Conservation (phyloP, 2,888 invertebrate species). For the Cenopis cana region DNA sequence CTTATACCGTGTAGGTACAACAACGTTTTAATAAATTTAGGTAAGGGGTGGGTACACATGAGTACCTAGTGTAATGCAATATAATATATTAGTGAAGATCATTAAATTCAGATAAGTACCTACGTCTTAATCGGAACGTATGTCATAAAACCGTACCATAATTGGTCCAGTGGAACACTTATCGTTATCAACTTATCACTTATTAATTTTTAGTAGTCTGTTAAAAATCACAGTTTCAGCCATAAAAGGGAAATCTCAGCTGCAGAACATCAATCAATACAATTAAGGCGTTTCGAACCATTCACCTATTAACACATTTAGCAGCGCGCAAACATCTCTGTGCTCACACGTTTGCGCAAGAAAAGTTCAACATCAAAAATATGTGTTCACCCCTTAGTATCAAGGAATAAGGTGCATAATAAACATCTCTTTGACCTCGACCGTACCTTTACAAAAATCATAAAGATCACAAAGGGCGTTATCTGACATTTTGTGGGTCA, state of each 20-base stretch:
- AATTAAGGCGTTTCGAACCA: conserved; percentile 68
- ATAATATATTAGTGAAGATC: too few relatives aligned
- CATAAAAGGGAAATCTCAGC: conserved; percentile 37
- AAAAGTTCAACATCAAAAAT: conserved; percentile 9
- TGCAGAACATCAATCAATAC: conserved; percentile 71
- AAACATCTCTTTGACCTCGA: not conserved
- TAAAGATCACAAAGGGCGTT: conserved; percentile 70
- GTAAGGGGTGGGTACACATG: too few relatives aligned
- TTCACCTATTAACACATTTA: conserved; percentile 75
- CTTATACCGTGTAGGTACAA: too few relatives aligned
- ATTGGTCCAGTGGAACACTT: too few relatives aligned
- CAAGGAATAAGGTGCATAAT: not conserved
- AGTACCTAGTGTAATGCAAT: too few relatives aligned
- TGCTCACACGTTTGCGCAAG: conserved; percentile 66
- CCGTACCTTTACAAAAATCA: conserved; percentile 61
- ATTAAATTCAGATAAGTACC: too few relatives aligned
- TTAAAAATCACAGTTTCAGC: conserved; percentile 7
- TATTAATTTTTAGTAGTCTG: too few relatives aligned
- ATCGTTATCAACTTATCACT: too few relatives aligned
- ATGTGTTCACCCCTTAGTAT: not conserved
- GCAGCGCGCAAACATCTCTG: conserved; percentile 68
- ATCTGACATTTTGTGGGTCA: conserved; percentile 53
- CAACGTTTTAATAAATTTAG: too few relatives aligned
- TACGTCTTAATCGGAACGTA: too few relatives aligned
- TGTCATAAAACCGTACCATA: too few relatives aligned